Percentiles rank a stretch among this genome's conserved stretches.
phyloP scores from a whole-genome alignment of 2,888 invertebrate species.

The Calliopum simillimum region DNA sequence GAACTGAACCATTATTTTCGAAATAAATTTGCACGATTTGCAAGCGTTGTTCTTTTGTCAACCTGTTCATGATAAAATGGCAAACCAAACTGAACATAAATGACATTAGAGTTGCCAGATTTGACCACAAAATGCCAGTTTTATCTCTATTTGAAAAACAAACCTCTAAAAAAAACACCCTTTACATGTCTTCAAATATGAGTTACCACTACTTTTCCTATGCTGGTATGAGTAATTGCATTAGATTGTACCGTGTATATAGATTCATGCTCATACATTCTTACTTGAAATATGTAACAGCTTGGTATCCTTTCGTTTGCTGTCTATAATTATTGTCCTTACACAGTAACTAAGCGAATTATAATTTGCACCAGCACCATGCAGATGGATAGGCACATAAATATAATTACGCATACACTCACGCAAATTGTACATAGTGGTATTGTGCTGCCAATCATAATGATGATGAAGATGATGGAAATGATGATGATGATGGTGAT shows the following conservation, averaged over 20 bases:
- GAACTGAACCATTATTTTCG: no score
- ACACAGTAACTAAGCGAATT: conserved; percentile 21
- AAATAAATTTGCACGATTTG: no score
- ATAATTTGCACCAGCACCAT: conserved; percentile 5
- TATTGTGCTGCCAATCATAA: background rate
- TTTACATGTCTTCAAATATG: background rate
- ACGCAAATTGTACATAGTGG: background rate
- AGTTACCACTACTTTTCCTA: conserved; percentile 4
- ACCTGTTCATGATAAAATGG: no score
- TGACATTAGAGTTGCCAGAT: no score
- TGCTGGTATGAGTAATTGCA: no score
- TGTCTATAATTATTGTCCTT: conserved; percentile 16
- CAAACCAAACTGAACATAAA: no score
- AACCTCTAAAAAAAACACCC: no score
- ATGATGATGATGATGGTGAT: background rate
- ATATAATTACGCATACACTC: background rate
- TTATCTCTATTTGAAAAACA: no score
- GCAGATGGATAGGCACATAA: background rate
- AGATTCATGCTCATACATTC: background rate
- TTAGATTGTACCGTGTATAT: background rate
- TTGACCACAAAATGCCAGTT: no score
- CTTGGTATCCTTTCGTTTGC: background rate
- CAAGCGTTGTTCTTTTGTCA: no score
- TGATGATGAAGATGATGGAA: background rate
- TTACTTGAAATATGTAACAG: background rate